Evolutionary conservation across 2,113 vertebrate species (phyloP).

Genomic region (Nycticorax nycticorax): DNA sequence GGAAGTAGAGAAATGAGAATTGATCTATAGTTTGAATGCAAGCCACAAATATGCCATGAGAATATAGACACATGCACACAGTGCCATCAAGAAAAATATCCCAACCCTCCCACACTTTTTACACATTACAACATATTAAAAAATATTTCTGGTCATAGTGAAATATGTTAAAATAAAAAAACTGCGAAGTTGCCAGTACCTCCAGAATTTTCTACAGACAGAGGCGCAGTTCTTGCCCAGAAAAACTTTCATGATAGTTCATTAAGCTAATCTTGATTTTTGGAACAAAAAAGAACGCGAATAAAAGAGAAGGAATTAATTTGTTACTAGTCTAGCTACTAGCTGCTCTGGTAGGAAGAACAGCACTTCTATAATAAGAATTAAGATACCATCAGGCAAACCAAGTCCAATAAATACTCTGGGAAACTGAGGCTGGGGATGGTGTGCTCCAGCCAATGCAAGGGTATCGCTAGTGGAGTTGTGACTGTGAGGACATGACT

Average conservation of each 20-base stretch:
- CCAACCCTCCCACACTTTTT: slow-evolving; percentile 57
- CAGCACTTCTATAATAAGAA: neutral
- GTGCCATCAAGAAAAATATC: slow-evolving; percentile 55
- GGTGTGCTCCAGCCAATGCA: neutral
- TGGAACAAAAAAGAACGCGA: neutral
- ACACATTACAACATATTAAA: slow-evolving; percentile 53
- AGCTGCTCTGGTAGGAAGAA: neutral
- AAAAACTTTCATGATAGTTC: neutral
- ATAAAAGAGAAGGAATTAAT: neutral
- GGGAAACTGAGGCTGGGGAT: neutral
- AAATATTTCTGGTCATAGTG: slow-evolving; percentile 39
- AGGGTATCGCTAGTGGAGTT: neutral
- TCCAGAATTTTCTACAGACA: neutral
- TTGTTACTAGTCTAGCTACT: neutral
- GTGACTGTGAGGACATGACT: neutral
- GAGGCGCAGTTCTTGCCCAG: neutral
- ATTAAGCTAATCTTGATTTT: neutral
- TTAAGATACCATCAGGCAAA: neutral
- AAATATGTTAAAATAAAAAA: slow-evolving; percentile 10
- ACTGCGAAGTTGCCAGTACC: neutral
- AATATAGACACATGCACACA: slow-evolving; percentile 47
- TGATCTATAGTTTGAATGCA: slow-evolving; percentile 61
- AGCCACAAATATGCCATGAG: slow-evolving; percentile 59
- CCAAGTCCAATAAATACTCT: neutral
- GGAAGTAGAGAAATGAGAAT: neutral